These are phyloP conservation scores for Probosciger aterrimus DNA, from an alignment of 2,113 vertebrate genomes.

Conservation along the genomic window DNA sequence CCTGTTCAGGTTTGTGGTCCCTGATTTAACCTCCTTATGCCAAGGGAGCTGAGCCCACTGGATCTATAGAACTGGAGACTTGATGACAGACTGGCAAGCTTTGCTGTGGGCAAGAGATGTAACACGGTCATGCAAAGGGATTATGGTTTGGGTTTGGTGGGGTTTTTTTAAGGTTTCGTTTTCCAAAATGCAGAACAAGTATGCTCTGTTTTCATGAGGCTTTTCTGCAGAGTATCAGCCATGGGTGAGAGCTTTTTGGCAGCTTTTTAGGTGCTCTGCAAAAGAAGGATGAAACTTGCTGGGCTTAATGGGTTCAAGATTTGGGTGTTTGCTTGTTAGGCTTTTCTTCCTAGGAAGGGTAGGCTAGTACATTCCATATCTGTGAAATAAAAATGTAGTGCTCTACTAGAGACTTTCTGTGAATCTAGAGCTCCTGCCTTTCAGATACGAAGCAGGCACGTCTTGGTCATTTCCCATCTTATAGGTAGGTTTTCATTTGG, in stretches of 20 bases:
- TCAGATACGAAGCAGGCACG: neutral
- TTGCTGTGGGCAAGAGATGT: neutral
- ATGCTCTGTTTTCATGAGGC: neutral
- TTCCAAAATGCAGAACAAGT: neutral
- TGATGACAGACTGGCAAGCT: neutral
- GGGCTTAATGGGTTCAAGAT: neutral
- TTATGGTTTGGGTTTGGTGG: neutral
- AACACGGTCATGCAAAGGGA: neutral
- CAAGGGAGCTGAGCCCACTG: neutral
- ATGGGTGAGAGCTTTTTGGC: neutral
- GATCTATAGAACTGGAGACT: neutral
- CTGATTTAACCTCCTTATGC: neutral
- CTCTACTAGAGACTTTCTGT: neutral
- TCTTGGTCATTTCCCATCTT: neutral
- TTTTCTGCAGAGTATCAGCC: neutral
- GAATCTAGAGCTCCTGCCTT: neutral
- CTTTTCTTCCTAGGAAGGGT: neutral
- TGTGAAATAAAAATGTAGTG: neutral
- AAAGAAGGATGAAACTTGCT: neutral
- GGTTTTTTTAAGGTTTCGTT: neutral
- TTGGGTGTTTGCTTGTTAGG: neutral
- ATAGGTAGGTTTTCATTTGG: neutral
- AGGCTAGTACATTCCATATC: neutral
- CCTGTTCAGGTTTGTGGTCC: neutral
- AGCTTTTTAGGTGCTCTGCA: neutral